A percentile compares a stretch with the other conserved stretches of the same genome.
These are phyloP conservation scores for Crepidodera aurea DNA, from an alignment of 2,888 invertebrate genomes.

Conservation along the genomic window DNA sequence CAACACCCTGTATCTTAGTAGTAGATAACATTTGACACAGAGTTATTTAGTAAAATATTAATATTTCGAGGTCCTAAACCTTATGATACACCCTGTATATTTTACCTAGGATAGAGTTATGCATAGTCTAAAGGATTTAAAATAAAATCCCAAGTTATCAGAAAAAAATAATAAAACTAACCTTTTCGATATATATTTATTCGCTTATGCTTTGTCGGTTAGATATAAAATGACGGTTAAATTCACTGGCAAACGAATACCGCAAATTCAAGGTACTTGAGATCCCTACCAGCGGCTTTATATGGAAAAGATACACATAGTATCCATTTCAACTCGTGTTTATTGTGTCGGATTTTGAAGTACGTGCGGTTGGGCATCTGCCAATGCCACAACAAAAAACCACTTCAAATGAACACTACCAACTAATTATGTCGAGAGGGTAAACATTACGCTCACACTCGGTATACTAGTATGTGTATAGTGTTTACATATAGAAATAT, in stretches of 20 bases:
- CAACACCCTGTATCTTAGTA: too few species aligned
- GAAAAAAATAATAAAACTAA: background rate
- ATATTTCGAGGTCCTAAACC: too few species aligned
- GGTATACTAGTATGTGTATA: background rate
- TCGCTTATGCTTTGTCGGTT: slow-evolving; percentile 25
- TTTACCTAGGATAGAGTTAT: too few species aligned
- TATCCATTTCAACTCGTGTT: slow-evolving; percentile 46
- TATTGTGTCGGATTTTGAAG: slow-evolving; percentile 42
- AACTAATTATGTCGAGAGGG: slow-evolving; percentile 46
- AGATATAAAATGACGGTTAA: slow-evolving; percentile 29
- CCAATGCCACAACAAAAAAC: slow-evolving; percentile 28
- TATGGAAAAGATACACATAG: slow-evolving; percentile 34
- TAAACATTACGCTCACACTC: slow-evolving; percentile 33
- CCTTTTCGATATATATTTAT: background rate
- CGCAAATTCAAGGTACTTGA: slow-evolving; percentile 34
- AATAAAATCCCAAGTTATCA: too few species aligned
- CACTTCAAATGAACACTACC: slow-evolving; percentile 43
- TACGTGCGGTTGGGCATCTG: slow-evolving; percentile 44
- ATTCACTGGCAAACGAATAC: slow-evolving; percentile 10
- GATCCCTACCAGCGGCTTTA: slow-evolving; percentile 26
- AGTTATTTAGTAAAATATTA: too few species aligned
- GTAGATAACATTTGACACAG: too few species aligned
- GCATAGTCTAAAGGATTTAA: too few species aligned
- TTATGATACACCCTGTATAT: too few species aligned
- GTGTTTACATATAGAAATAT: background rate